Conservation (phyloP, 2,113 vertebrate genomes). For the Myotis davidii region DNA sequence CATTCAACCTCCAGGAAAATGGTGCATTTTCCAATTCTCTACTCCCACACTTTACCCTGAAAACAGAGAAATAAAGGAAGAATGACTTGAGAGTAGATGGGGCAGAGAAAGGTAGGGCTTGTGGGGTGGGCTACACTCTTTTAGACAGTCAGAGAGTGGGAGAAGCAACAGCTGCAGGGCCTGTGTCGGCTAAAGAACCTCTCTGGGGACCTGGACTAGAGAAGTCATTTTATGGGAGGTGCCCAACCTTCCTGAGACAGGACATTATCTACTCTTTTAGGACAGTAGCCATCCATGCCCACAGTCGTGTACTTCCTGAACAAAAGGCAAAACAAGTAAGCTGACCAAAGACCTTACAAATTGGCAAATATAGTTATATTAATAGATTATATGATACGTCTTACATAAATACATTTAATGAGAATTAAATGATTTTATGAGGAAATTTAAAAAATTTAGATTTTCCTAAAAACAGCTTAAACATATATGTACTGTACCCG, state of each 20-base stretch:
- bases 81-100: background rate
- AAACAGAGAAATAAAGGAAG: slow-evolving; percentile 1
- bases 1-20: background rate
- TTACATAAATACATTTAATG: background rate
- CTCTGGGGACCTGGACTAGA: background rate
- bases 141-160: background rate
- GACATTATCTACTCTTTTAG: background rate
- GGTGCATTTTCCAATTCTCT: background rate
- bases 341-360: background rate
- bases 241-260: background rate
- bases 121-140: background rate
- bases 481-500: background rate
- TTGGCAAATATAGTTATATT: background rate
- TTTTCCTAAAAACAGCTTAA: background rate
- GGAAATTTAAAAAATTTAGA: background rate
- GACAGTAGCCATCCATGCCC: background rate
- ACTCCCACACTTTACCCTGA: background rate
- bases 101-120: background rate
- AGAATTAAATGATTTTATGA: slow-evolving; percentile 10
- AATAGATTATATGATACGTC: background rate
- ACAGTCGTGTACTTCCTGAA: background rate
- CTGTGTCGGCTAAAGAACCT: background rate
- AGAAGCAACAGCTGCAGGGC: background rate
- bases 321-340: background rate
- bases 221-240: background rate